Base-by-base conservation (phyloP, 2,797 vertebrate species). In the Myotis daubentonii region DNA sequence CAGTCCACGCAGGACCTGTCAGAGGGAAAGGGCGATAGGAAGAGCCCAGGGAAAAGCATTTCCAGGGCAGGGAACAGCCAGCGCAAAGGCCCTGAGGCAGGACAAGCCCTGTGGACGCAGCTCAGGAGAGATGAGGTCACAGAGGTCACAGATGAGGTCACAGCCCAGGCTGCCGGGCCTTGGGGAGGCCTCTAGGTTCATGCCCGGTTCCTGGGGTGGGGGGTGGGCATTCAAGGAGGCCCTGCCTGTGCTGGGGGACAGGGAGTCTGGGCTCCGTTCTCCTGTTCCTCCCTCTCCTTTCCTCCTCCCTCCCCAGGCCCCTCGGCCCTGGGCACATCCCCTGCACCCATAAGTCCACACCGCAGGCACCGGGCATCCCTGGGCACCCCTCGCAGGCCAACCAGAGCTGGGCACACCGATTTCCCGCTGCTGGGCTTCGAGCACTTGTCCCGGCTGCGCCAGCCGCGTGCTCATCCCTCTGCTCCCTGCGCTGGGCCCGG, bases 391-490 rank as follows among this genome's bases (percentile, higher is more conserved):
- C 15, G 2, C 30, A 13, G 70, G 9, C 75, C 79, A 93, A 87
- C 60, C 80, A 36, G n/a, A 95, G 74, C 47, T 5, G 1, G 0
- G 19, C 47, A 0, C 6, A 0, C 0, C 0, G 65, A 96, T 1
- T 93, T 97, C 36, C 30, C 91, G 19, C 84, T 97, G 41, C 78
- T 96, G 28, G 94, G 96, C n/a, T 95, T 97, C 19, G 68, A 96
- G 47, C 94, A 94, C 1, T 15, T 81, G 22, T 80, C 93, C 49
- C 12, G 49, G 11, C 83, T 87, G 62, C 47, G 78, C 72, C 44
- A 16, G 4, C 28, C 5, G 2, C 36, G 1, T 41, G 70, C 36
- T 22, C 68, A 75, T 96, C 30, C 57, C 86, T 33, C 33, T 57
- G 75, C 60, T 97, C 2, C 95, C 94, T 0, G 53, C 87, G 17